phyloP scores from a whole-genome alignment of 2,888 invertebrate genomes.

The Didymodactylos carnosus region DNA sequence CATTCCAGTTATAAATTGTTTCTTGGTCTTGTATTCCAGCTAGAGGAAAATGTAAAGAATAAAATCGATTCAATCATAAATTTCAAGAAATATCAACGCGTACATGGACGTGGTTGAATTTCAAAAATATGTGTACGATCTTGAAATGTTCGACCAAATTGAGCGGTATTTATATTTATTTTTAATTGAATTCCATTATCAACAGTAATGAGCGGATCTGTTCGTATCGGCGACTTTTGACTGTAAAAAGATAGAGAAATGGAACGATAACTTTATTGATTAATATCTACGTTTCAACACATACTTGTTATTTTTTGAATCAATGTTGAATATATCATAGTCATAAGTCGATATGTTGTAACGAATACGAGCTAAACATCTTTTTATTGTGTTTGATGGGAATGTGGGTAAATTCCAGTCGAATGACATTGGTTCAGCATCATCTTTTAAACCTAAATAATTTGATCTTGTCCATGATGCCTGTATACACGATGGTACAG shows the following conservation, averaged over 20 bases:
- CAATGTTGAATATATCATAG: conserved; percentile 28
- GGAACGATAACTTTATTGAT: background rate
- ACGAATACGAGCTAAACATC: conserved; percentile 30
- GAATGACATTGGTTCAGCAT: conserved; percentile 22
- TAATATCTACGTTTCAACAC: conserved; percentile 15
- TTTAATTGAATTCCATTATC: conserved; percentile 22
- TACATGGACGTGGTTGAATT: conserved; percentile 21
- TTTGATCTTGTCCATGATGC: conserved; percentile 30
- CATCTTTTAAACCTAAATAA: conserved; percentile 29
- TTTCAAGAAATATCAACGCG: background rate
- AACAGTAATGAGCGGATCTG: conserved; percentile 27
- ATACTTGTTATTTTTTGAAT: conserved; percentile 22
- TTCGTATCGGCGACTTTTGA: conserved; percentile 24
- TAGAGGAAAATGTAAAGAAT: background rate
- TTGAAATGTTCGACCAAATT: conserved; percentile 30
- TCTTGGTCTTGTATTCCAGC: background rate
- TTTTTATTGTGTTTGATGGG: conserved; percentile 25
- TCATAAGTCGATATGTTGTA: conserved; percentile 34
- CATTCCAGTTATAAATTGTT: conserved; percentile 25
- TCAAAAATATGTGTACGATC: conserved; percentile 29
- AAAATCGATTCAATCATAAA: background rate
- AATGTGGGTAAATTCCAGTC: conserved; percentile 31
- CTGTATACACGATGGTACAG: conserved; percentile 23
- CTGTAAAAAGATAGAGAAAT: background rate
- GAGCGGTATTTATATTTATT: conserved; percentile 30